Percentiles rank a stretch among this genome's conserved stretches.
Conservation (phyloP, 2,113 vertebrate genomes). For the Pogona vitticeps region DNA sequence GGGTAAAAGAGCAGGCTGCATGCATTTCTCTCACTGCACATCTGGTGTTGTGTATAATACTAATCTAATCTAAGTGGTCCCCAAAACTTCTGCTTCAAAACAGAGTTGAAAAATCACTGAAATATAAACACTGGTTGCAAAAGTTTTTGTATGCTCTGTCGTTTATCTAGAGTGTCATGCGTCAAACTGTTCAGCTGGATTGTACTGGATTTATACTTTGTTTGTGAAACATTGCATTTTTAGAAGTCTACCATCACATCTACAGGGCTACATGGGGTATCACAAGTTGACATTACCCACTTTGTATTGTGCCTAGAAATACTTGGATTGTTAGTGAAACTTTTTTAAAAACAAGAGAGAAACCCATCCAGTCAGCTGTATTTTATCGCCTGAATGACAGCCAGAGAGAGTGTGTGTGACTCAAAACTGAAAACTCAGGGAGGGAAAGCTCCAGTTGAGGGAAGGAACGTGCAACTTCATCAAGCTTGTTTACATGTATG, state of each 20-base stretch:
- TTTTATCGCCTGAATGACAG: not conserved
- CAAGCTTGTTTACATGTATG: too few relatives aligned
- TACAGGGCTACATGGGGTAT: not conserved
- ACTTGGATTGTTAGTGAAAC: not conserved
- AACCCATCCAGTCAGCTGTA: not conserved
- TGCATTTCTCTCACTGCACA: not conserved
- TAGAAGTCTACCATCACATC: not conserved
- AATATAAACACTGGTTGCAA: not conserved
- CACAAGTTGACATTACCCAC: not conserved
- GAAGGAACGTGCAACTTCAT: too few relatives aligned
- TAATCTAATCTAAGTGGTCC: not conserved
- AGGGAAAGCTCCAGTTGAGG: too few relatives aligned
- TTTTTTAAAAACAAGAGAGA: not conserved
- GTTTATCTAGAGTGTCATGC: not conserved
- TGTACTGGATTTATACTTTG: not conserved
- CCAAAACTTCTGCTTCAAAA: not conserved
- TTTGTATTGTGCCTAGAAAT: not conserved
- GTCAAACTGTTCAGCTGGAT: too few relatives aligned
- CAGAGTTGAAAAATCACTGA: not conserved
- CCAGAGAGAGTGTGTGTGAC: too few relatives aligned
- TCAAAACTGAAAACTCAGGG: too few relatives aligned
- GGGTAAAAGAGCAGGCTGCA: not conserved
- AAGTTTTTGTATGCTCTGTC: not conserved
- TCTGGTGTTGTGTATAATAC: not conserved
- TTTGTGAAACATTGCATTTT: not conserved